Evolutionary conservation across 2,113 vertebrate genomes (phyloP).

Genomic region (Trichechus manatus): DNA sequence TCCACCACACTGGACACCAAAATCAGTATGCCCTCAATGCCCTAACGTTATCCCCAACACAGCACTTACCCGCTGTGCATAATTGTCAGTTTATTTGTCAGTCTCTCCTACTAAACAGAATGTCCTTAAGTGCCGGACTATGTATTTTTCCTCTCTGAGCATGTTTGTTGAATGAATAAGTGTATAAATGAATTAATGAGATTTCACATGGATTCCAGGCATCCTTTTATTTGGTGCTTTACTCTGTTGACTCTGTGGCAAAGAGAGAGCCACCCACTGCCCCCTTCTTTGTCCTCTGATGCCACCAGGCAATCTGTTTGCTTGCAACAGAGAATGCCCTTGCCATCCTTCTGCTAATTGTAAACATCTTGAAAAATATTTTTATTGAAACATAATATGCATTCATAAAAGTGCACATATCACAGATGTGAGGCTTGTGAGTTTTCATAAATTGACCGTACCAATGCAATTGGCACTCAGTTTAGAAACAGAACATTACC

Average conservation of each 20-base stretch:
- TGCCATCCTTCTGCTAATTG: neutral
- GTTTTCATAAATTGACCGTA: neutral
- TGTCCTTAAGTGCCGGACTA: neutral
- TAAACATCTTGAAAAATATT: neutral
- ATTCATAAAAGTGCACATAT: neutral
- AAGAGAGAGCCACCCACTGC: neutral
- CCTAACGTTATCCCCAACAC: neutral
- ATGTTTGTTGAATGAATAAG: neutral
- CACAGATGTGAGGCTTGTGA: neutral
- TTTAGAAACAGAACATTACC: neutral
- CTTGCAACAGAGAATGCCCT: neutral
- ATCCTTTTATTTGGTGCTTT: neutral
- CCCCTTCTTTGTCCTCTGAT: neutral
- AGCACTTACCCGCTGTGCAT: fast-evolving
- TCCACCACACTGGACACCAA: no score
- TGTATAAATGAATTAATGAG: neutral
- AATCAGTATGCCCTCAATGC: neutral
- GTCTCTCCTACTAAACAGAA: neutral
- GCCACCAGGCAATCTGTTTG: neutral
- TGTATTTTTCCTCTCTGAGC: neutral
- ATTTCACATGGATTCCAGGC: neutral
- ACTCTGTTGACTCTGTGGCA: neutral
- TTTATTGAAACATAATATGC: neutral
- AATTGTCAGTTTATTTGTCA: neutral
- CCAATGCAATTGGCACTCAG: neutral